Evolutionary conservation across 2,888 invertebrate species (phyloP).

Genomic region (Cordilura impudica): DNA sequence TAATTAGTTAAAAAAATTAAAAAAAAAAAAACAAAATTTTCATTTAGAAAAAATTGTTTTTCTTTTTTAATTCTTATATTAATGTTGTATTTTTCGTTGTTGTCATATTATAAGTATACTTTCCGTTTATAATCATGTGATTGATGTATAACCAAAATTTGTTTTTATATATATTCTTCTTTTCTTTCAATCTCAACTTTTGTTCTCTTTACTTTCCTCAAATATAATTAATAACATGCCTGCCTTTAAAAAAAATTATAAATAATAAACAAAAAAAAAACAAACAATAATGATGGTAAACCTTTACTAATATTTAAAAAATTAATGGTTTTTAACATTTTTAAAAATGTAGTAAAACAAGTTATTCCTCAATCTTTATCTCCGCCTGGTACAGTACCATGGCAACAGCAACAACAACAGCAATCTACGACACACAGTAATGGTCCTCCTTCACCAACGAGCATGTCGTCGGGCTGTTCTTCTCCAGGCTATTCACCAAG

Average conservation of each 20-base stretch:
- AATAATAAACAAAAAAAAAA: neutral
- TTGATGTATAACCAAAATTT: slow-evolving; percentile 10
- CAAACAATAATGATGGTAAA: slow-evolving; percentile 24
- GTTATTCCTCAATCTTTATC: slow-evolving; percentile 82
- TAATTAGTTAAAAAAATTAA: slow-evolving; percentile 15
- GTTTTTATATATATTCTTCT: slow-evolving; percentile 13
- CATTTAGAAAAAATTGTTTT: slow-evolving; percentile 37
- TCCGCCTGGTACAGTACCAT: slow-evolving; percentile 82
- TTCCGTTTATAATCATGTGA: neutral
- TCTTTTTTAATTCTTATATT: neutral
- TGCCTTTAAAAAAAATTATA: slow-evolving; percentile 30
- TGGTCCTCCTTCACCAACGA: slow-evolving; percentile 83
- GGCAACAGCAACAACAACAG: slow-evolving; percentile 79
- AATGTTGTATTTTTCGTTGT: neutral
- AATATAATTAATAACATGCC: slow-evolving; percentile 38
- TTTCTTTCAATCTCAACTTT: slow-evolving; percentile 13
- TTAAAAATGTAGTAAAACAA: slow-evolving; percentile 80
- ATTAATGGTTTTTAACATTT: neutral
- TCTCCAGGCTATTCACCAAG: slow-evolving; percentile 79
- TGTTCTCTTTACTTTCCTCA: neutral
- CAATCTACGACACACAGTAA: slow-evolving; percentile 77
- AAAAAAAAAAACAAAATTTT: slow-evolving; percentile 22
- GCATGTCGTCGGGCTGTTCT: slow-evolving; percentile 82
- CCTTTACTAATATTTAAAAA: slow-evolving; percentile 4
- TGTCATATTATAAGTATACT: neutral